A percentile compares a stretch with the other conserved stretches of the same genome.
Evolutionary conservation across 2,888 invertebrate genomes (phyloP).

Genomic region (Kuschelorhynchus macadamiae): DNA sequence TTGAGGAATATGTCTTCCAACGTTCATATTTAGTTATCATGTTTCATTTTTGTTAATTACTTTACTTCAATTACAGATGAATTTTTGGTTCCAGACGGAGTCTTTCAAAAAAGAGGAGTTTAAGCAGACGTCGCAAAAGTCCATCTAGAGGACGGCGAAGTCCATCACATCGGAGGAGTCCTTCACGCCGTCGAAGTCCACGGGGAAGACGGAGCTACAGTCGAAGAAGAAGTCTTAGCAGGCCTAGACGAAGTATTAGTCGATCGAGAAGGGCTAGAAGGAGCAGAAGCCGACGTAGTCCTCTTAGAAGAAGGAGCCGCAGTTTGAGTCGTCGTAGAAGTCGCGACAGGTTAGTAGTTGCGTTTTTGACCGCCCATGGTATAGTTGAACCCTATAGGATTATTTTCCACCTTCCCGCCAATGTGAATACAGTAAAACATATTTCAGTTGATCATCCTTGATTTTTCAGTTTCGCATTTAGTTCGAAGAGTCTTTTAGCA

Average conservation of each 20-base stretch:
- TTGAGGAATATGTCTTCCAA: no score
- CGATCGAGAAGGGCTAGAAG: slow-evolving; percentile 66
- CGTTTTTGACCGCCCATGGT: no score
- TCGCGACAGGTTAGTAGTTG: slow-evolving; percentile 62
- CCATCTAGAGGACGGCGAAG: slow-evolving; percentile 57
- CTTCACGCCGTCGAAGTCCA: slow-evolving; percentile 62
- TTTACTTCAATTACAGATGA: slow-evolving; percentile 42
- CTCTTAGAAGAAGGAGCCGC: slow-evolving; percentile 63
- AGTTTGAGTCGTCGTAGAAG: slow-evolving; percentile 57
- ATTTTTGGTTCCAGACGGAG: slow-evolving; percentile 63
- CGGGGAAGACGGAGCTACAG: slow-evolving; percentile 63
- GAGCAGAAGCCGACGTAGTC: slow-evolving; percentile 62
- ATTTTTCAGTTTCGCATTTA: no score
- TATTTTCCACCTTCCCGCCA: no score
- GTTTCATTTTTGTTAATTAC: slow-evolving; percentile 23
- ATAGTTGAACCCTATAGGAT: no score
- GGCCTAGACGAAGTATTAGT: slow-evolving; percentile 51
- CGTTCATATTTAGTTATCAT: no score
- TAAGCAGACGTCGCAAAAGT: slow-evolving; percentile 56
- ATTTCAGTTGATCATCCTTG: no score
- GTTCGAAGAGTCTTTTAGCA: no score
- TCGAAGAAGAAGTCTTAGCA: slow-evolving; percentile 60
- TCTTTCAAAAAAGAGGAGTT: slow-evolving; percentile 63
- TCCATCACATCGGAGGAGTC: slow-evolving; percentile 57
- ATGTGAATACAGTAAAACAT: no score